Conservation (phyloP, 2,797 vertebrate species). For the Crax fasciolata region DNA sequence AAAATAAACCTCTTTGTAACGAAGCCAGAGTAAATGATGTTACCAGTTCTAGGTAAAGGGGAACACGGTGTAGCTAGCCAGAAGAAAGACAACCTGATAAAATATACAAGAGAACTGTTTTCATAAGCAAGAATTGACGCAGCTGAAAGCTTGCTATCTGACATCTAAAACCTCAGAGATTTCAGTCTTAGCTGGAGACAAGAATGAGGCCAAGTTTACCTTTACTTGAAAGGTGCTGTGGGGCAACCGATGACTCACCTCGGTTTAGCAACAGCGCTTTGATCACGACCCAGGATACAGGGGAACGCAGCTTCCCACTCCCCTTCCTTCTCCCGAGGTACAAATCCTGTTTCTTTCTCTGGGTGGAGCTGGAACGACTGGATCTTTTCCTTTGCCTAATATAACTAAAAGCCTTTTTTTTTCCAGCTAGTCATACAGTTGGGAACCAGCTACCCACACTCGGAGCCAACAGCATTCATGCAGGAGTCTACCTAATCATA, state of each 20-base stretch:
- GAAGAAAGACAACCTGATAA: not conserved
- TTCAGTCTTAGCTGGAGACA: not conserved
- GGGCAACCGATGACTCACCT: not conserved
- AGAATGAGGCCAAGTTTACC: not conserved
- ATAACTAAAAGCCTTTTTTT: not conserved
- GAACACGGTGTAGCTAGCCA: not conserved
- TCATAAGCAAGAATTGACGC: accelerated
- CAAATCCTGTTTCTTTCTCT: not conserved
- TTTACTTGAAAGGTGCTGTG: not conserved
- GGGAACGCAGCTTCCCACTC: not conserved
- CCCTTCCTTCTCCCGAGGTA: not conserved
- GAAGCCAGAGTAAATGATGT: accelerated
- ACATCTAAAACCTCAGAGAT: not conserved
- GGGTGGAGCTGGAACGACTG: not conserved
- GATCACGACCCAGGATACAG: not conserved
- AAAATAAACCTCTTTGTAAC: not conserved
- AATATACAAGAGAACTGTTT: not conserved
- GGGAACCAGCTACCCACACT: not conserved
- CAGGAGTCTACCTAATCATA: not conserved
- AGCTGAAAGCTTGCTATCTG: not conserved
- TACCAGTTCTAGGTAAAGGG: not conserved
- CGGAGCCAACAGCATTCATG: not conserved
- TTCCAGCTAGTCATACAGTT: not conserved
- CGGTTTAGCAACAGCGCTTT: not conserved
- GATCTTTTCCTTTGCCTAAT: not conserved